Conservation (phyloP, 2,797 vertebrate genomes). For the Glyptemys insculpta region DNA sequence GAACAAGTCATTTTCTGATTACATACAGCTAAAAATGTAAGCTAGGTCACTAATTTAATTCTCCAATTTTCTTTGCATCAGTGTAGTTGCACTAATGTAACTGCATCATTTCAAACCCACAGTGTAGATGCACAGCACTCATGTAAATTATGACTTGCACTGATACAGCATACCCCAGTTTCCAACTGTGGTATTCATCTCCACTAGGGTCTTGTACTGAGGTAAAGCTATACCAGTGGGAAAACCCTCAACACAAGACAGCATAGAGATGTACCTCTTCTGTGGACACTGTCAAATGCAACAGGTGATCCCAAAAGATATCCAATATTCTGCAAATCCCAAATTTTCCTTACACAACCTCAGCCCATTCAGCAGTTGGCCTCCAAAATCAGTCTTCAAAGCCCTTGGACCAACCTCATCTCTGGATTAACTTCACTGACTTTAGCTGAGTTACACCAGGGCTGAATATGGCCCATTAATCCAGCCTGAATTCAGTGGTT, state of each 20-base stretch:
- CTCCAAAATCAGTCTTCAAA: not conserved
- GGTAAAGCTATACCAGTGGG: not conserved
- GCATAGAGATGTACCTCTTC: not conserved
- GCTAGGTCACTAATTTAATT: not conserved
- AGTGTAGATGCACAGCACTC: not conserved
- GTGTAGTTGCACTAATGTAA: not conserved
- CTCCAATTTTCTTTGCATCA: not conserved
- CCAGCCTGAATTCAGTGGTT: not conserved
- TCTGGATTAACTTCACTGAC: constrained; percentile 12
- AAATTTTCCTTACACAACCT: constrained; percentile 4
- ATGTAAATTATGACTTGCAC: not conserved
- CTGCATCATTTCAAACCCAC: not conserved
- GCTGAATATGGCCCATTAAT: not conserved
- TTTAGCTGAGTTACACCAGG: not conserved
- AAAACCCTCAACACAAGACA: not conserved
- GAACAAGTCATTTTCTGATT: not conserved
- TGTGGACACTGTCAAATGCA: not conserved
- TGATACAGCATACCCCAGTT: not conserved
- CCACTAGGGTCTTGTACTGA: not conserved
- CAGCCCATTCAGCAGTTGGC: constrained; percentile 10
- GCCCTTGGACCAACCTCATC: not conserved
- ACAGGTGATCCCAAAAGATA: not conserved
- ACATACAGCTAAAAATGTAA: not conserved
- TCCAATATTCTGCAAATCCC: not conserved
- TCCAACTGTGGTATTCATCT: not conserved